phyloP scores from a whole-genome alignment of 2,113 vertebrate genomes.

The Etheostoma cragini region DNA sequence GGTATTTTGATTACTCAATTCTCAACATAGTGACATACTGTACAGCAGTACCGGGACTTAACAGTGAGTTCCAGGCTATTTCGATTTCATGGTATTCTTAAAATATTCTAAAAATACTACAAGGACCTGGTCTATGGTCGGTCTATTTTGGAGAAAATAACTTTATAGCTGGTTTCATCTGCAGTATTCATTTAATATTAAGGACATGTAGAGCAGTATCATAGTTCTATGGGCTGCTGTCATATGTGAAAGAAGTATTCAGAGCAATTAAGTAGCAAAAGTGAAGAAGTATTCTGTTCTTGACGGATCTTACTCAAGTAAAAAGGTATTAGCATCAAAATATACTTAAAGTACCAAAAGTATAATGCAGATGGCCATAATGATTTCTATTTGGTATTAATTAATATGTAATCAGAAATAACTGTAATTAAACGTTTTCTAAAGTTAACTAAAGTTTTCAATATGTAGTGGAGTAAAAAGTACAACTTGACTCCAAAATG shows the following conservation, averaged over 20 bases:
- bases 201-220: neutral
- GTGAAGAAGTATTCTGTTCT: no score
- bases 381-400: no score
- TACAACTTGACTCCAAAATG: no score
- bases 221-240: neutral
- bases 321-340: no score
- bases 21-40: constrained; percentile 5
- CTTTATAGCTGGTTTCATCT: neutral
- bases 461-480: no score
- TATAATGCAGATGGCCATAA: no score
- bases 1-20: constrained; percentile 41
- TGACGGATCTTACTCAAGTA: no score
- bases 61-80: constrained; percentile 14
- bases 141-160: neutral
- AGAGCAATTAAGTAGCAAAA: neutral
- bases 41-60: constrained; percentile 9
- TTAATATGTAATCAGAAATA: no score
- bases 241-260: neutral
- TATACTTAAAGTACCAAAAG: no score
- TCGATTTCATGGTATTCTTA: constrained; percentile 1
- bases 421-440: no score
- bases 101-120: neutral
- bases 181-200: neutral
- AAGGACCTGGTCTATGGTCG: constrained; percentile 1
- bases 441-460: no score